These are phyloP conservation scores for Nicator chloris DNA, from an alignment of 2,113 vertebrate species.

Conservation along the genomic window DNA sequence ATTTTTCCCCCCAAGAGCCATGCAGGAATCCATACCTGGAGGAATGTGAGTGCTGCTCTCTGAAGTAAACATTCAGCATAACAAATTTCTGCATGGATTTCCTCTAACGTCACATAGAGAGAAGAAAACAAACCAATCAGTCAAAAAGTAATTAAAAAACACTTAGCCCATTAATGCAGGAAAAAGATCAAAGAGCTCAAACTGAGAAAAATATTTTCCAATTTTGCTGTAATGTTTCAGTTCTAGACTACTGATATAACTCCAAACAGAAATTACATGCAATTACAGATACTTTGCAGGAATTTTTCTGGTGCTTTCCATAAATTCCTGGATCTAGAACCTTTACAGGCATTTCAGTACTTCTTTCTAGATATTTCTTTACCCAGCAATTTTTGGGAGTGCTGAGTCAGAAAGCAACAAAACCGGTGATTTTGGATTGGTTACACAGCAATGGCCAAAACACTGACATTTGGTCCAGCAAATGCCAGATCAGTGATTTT, in stretches of 20 bases:
- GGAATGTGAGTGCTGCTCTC: conserved; percentile 95
- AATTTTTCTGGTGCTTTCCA: neutral
- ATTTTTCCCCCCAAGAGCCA: neutral
- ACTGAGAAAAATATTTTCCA: neutral
- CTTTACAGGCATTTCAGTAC: neutral
- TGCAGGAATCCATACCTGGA: conserved; percentile 79
- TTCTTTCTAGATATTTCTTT: neutral
- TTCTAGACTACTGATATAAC: neutral
- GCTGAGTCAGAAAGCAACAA: neutral
- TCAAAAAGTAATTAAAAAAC: neutral
- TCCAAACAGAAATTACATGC: neutral
- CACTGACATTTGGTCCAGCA: neutral
- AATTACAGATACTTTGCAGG: neutral
- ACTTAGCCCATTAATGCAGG: neutral
- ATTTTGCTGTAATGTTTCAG: neutral
- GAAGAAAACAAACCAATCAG: neutral
- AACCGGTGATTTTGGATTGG: neutral
- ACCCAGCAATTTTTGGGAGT: neutral
- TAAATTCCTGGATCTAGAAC: neutral
- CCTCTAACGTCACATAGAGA: conserved; percentile 72
- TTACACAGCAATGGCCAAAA: neutral
- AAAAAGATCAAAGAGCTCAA: neutral
- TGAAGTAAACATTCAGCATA: conserved; percentile 97
- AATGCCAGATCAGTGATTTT: neutral
- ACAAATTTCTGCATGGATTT: conserved; percentile 96